Conservation (phyloP, 2,888 invertebrate genomes). For the Parelbella ahira region DNA sequence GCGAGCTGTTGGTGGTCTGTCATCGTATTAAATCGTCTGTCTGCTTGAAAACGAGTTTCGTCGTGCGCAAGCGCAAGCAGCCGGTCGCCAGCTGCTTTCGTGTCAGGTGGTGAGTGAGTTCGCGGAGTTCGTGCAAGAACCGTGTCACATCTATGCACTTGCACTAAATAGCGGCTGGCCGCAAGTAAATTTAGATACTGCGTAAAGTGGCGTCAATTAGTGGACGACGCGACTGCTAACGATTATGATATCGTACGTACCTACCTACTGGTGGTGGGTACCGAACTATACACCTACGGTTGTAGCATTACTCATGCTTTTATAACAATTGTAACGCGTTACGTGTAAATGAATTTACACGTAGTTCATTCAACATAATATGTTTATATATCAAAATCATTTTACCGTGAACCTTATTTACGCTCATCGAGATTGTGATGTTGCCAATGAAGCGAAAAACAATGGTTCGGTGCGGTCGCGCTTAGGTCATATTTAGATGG, state of each 20-base stretch:
- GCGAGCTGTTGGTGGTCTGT: constrained; percentile 46
- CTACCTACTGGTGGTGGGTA: background rate
- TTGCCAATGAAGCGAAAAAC: constrained; percentile 31
- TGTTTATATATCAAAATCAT: too few relatives aligned
- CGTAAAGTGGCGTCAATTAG: constrained; percentile 26
- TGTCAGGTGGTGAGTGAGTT: constrained; percentile 74
- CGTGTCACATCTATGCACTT: constrained; percentile 31
- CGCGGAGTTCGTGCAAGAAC: constrained; percentile 47
- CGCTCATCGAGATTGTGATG: constrained; percentile 8
- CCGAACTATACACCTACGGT: too few relatives aligned
- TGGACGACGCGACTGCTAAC: constrained; percentile 17
- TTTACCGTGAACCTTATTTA: too few relatives aligned
- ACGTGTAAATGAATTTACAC: too few relatives aligned
- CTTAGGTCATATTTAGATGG: constrained; percentile 60
- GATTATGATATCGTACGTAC: constrained; percentile 9
- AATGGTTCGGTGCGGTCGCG: constrained; percentile 31
- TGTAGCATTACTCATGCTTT: too few relatives aligned
- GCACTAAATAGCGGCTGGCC: constrained; percentile 27
- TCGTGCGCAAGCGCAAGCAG: constrained; percentile 60
- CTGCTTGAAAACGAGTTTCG: constrained; percentile 72
- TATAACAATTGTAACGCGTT: too few relatives aligned
- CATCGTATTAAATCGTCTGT: constrained; percentile 58
- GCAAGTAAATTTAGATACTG: constrained; percentile 27
- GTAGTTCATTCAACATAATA: too few relatives aligned
- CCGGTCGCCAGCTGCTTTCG: constrained; percentile 71